Conservation (phyloP, 53 echinoderm and acorn worm genomes). For the Echinarachnius parma region DNA sequence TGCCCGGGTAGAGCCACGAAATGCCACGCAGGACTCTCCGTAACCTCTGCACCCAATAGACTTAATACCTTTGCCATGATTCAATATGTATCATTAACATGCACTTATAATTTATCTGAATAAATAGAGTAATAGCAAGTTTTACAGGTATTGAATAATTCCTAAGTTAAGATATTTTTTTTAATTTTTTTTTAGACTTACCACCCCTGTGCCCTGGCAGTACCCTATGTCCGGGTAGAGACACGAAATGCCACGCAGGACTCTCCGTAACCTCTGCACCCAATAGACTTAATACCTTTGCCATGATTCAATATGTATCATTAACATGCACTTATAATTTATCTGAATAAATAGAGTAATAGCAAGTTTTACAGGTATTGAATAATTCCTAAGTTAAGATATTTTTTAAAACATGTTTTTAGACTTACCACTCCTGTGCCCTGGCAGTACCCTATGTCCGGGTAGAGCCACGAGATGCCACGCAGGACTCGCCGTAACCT, state of each 20-base stretch:
- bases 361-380: too few relatives aligned
- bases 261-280: too few relatives aligned
- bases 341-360: not conserved
- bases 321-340: not conserved
- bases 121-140: not conserved
- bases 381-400: not conserved
- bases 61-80: too few relatives aligned
- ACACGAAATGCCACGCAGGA: slow-evolving; percentile 88
- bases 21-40: slow-evolving; percentile 83
- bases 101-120: not conserved
- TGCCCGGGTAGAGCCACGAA: slow-evolving; percentile 98
- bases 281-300: too few relatives aligned
- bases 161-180: not conserved
- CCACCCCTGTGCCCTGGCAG: slow-evolving; percentile 98
- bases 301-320: not conserved
- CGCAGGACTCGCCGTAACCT: slow-evolving; percentile 81
- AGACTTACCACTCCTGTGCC: slow-evolving; percentile 93
- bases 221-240: slow-evolving; percentile 99
- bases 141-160: not conserved
- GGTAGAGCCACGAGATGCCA: slow-evolving; percentile 95
- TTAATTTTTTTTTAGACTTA: slow-evolving; percentile 33
- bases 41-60: too few relatives aligned
- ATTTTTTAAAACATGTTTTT: not conserved
- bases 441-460: slow-evolving; percentile 99
- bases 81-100: not conserved